Evolutionary conservation across 2,113 vertebrate genomes (phyloP).

Genomic region (Aegotheles bennettii): DNA sequence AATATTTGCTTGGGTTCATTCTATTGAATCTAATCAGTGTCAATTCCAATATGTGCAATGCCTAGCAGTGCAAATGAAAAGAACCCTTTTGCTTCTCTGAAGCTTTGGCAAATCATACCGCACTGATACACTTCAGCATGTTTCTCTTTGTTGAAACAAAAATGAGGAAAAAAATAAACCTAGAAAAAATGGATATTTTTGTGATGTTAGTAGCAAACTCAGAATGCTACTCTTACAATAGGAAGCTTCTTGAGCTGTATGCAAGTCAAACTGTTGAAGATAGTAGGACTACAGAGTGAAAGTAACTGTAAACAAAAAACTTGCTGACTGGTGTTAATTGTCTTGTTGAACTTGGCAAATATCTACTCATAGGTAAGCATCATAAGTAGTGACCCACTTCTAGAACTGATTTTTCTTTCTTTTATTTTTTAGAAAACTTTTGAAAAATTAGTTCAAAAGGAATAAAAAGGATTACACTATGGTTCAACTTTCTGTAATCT

Average conservation of each 20-base stretch:
- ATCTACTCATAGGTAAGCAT: not conserved
- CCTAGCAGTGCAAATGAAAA: not conserved
- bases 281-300: not conserved
- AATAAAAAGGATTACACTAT: not conserved
- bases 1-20: not conserved
- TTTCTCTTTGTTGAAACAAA: not conserved
- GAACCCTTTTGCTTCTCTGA: not conserved
- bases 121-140: not conserved
- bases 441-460: not conserved
- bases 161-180: not conserved
- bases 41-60: not conserved
- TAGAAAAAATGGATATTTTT: not conserved
- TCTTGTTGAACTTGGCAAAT: not conserved
- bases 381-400: not conserved
- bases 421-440: not conserved
- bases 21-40: not conserved
- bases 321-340: not conserved
- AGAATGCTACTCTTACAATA: not conserved
- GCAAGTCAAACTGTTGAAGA: not conserved
- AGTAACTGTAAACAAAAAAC: not conserved
- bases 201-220: not conserved
- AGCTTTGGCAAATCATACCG: not conserved
- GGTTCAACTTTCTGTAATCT: not conserved
- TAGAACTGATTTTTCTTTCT: not conserved
- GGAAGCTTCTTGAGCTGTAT: not conserved